A percentile compares a stretch with the other conserved stretches of the same genome.
These are phyloP conservation scores for Nymphicus hollandicus DNA, from an alignment of 2,113 vertebrate species.

Conservation along the genomic window DNA sequence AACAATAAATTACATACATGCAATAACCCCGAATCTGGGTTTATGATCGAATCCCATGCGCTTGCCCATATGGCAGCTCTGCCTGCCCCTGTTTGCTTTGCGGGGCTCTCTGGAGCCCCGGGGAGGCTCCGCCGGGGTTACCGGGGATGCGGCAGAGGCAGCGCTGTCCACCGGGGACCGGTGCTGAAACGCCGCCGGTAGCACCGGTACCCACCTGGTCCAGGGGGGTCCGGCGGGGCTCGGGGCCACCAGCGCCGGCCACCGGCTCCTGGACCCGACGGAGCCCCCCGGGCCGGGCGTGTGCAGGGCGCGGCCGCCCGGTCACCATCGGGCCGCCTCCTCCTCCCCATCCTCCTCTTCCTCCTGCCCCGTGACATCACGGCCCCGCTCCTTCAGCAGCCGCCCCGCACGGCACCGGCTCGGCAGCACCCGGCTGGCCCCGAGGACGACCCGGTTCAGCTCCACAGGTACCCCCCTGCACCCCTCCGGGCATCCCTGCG, in stretches of 20 bases:
- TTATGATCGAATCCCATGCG: slow-evolving; percentile 82
- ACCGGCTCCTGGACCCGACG: not conserved
- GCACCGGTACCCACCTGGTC: rapidly evolving
- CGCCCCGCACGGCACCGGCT: too few species aligned
- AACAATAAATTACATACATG: slow-evolving; percentile 61
- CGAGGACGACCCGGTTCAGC: rapidly evolving
- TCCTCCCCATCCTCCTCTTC: not conserved
- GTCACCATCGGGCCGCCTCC: not conserved
- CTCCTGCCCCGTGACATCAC: not conserved
- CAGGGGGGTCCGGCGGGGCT: not conserved
- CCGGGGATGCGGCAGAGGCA: not conserved
- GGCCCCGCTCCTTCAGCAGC: not conserved
- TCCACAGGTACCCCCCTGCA: not conserved
- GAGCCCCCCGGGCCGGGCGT: not conserved
- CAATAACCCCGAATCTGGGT: slow-evolving; percentile 80
- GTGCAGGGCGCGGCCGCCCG: not conserved
- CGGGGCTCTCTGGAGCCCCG: not conserved
- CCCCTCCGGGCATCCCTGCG: rapidly evolving
- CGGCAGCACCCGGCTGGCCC: not conserved
- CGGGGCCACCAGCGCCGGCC: too few species aligned
- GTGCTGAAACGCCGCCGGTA: slow-evolving; percentile 36
- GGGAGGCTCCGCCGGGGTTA: not conserved
- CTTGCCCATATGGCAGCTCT: slow-evolving; percentile 82
- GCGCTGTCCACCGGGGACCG: slow-evolving; percentile 27
- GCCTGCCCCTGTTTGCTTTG: slow-evolving; percentile 14